These are phyloP conservation scores for Carassius gibelio DNA, from an alignment of 2,113 vertebrate genomes.

Conservation along the genomic window DNA sequence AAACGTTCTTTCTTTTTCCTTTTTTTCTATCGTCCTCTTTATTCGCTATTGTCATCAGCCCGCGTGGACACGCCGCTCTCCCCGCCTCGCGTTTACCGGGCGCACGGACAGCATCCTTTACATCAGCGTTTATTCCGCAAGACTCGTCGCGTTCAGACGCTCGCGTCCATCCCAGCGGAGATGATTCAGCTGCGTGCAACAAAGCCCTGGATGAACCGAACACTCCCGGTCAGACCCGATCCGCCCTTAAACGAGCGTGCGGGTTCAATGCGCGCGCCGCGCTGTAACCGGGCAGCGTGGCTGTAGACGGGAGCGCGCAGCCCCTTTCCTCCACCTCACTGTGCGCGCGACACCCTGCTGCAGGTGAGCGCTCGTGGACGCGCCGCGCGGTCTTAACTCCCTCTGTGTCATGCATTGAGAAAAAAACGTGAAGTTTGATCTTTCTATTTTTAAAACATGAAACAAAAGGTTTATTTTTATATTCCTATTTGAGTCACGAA, in stretches of 20 bases:
- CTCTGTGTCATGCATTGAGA: not conserved
- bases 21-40: not conserved
- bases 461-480: not conserved
- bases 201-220: not conserved
- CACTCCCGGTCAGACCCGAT: not conserved
- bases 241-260: slow-evolving; percentile 25
- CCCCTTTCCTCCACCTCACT: too few relatives aligned
- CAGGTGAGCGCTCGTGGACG: slow-evolving; percentile 34
- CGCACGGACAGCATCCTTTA: slow-evolving; percentile 14
- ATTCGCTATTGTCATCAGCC: slow-evolving; percentile 5
- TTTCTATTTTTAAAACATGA: not conserved
- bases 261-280: slow-evolving; percentile 37
- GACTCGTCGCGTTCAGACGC: too few relatives aligned
- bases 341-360: slow-evolving; percentile 1
- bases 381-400: slow-evolving; percentile 42
- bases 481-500: not conserved
- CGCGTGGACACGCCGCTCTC: slow-evolving; percentile 1
- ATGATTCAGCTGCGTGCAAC: too few relatives aligned
- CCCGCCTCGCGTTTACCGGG: slow-evolving; percentile 20
- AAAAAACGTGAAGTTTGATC: not conserved
- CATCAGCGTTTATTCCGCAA: not conserved
- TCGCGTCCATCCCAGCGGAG: too few relatives aligned
- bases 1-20: not conserved
- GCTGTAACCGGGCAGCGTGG: slow-evolving; percentile 53
- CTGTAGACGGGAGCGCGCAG: slow-evolving; percentile 42